Base-by-base conservation (phyloP, 2,113 vertebrate genomes). In the Pardalotus punctatus region DNA sequence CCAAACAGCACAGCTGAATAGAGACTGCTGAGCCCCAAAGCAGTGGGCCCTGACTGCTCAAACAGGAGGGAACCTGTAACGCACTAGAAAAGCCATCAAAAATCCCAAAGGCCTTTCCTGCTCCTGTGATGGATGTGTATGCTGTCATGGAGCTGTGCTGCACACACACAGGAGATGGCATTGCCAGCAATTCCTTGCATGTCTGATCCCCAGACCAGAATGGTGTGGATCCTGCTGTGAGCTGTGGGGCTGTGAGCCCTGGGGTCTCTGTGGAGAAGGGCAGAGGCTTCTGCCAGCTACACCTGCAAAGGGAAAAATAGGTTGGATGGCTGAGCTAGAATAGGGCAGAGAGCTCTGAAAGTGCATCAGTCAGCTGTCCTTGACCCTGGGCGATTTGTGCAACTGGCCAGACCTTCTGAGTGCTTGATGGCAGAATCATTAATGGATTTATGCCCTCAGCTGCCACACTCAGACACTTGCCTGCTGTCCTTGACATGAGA, bases 31-130 rank as follows among this genome's bases (percentile, higher is more conserved):
- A 93, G 57, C 36, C 66, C 24, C 35, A 56, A 42, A 71, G 64
- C 47, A 28, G 10, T n/a, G 21, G 13, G 38, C 27, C 33, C n/a
- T 0, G 0, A 19, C 40, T 54, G 38, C 56, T 72, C 51, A 50
- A 11, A 53, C 20, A 23, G 33, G 36, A 94, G 35, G 18, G 31
- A 83, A n/a, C 22, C 25, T 0, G 0, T 5, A 40, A 20, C 29
- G 16, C 16, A 42, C 11, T 16, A 51, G 27, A 66, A 88, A 53
- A 70, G 5, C 27, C 64, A n/a, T 74, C 31, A 38, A 43, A 86
- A 64, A 67, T 43, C 64, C 53, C 67, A 38, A 29, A 27, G 60
- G 13, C 25, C 19, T 70, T 95, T 73, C 24, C 16, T 27, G 35
- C 11, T 81, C 16, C 33, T 25, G 17, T 29, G 45, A 20, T 23